A percentile compares a stretch with the other conserved stretches of the same genome.
phyloP scores from a whole-genome alignment of 2,113 vertebrate genomes.

The Aegithalos caudatus region DNA sequence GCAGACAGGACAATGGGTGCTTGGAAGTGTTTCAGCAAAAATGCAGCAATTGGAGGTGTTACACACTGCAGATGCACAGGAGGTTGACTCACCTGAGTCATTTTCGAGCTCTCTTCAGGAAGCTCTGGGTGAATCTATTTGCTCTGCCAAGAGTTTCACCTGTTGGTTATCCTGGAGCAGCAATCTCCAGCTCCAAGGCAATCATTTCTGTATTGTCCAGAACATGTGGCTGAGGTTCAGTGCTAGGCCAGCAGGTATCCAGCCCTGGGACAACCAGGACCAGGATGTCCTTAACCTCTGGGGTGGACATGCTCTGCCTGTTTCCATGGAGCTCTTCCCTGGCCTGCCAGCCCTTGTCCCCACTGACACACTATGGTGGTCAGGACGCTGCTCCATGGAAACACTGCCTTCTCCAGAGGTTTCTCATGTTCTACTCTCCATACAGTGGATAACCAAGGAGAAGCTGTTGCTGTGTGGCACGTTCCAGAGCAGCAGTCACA shows the following conservation, averaged over 20 bases:
- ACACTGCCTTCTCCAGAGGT: neutral
- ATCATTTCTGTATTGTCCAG: neutral
- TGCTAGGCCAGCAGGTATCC: neutral
- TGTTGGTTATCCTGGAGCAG: neutral
- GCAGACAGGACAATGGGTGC: neutral
- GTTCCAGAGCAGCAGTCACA: neutral
- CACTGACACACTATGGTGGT: fast-evolving
- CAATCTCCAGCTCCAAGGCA: neutral
- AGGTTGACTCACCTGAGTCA: neutral
- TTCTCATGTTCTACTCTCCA: neutral
- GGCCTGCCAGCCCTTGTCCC: neutral
- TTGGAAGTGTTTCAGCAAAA: neutral
- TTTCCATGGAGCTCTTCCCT: neutral
- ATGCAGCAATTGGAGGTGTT: neutral
- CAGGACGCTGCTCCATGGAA: neutral
- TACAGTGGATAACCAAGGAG: neutral
- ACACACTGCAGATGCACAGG: neutral
- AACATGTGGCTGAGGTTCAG: neutral
- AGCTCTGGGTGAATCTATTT: neutral
- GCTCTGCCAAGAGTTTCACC: neutral
- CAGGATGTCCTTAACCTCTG: neutral
- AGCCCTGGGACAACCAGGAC: neutral
- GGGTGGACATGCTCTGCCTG: fast-evolving
- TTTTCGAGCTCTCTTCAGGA: neutral
- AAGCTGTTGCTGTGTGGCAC: neutral